Evolutionary conservation across 2,113 vertebrate genomes (phyloP).

Genomic region (Odontesthes bonariensis): DNA sequence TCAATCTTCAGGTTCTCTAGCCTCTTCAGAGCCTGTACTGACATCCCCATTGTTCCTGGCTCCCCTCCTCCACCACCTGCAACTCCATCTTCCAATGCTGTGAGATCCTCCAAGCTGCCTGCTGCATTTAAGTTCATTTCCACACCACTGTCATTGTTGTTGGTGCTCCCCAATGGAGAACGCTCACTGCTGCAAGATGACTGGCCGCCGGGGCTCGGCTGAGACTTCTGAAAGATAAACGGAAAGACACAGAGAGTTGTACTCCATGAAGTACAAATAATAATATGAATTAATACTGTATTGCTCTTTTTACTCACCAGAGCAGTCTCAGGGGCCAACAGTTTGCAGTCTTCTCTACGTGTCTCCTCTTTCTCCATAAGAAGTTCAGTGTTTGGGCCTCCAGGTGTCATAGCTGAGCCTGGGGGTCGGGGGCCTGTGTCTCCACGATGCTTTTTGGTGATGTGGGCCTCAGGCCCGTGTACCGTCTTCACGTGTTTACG

Average conservation of each 20-base stretch:
- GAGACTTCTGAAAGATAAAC: conserved; percentile 86
- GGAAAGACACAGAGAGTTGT: neutral
- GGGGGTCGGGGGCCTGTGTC: conserved; percentile 84
- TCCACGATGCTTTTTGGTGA: conserved; percentile 96
- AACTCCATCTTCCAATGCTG: conserved; percentile 89
- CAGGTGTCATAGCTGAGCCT: conserved; percentile 68
- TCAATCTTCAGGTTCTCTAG: conserved; percentile 96
- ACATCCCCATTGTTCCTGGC: conserved; percentile 85
- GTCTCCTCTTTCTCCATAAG: conserved; percentile 90
- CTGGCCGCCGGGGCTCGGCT: conserved; percentile 93
- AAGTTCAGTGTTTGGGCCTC: conserved; percentile 81
- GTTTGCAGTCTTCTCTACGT: conserved; percentile 88
- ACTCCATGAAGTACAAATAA: neutral
- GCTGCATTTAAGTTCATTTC: conserved; percentile 95
- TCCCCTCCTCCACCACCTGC: conserved; percentile 75
- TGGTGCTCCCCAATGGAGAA: conserved; percentile 93
- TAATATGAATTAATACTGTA: neutral
- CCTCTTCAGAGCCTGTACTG: conserved; percentile 88
- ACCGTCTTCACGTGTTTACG: conserved; percentile 97
- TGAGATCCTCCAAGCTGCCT: conserved; percentile 94
- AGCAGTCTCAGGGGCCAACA: conserved; percentile 87
- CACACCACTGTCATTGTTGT: conserved; percentile 97
- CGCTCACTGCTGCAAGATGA: conserved; percentile 97
- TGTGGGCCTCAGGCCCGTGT: conserved; percentile 95
- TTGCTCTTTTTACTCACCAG: conserved; percentile 81